Evolutionary conservation across 2,888 invertebrate species (phyloP).

Genomic region (Neoascia interrupta): DNA sequence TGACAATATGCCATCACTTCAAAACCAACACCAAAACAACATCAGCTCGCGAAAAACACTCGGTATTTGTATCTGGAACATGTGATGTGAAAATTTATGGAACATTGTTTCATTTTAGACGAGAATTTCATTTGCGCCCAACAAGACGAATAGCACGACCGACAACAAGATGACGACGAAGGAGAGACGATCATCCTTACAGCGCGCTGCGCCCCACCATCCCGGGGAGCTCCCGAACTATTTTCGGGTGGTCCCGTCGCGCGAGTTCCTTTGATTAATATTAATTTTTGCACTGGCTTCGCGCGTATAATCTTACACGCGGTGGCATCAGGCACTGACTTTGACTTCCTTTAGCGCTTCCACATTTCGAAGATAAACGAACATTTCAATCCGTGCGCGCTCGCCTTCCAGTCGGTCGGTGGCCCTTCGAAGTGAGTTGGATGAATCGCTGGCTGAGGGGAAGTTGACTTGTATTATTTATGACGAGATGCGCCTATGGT

Average conservation of each 20-base stretch:
- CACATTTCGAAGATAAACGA: slow-evolving; percentile 55
- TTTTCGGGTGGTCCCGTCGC: slow-evolving; percentile 68
- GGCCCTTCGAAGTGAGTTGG: not conserved
- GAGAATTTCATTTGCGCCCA: slow-evolving; percentile 31
- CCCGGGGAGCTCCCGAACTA: slow-evolving; percentile 36
- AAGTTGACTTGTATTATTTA: slow-evolving; percentile 58
- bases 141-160: slow-evolving; percentile 20
- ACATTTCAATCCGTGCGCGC: slow-evolving; percentile 58
- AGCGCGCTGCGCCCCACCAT: no score
- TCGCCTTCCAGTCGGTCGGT: not conserved
- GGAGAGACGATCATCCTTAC: no score
- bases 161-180: slow-evolving; percentile 21
- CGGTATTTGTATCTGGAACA: slow-evolving; percentile 26
- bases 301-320: slow-evolving; percentile 43
- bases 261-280: slow-evolving; percentile 67
- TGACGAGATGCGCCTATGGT: slow-evolving; percentile 44
- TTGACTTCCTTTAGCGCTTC: slow-evolving; percentile 61
- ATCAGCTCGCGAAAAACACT: slow-evolving; percentile 2
- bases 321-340: slow-evolving; percentile 57
- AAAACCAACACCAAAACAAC: slow-evolving; percentile 40
- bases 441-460: not conserved
- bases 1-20: slow-evolving; percentile 33
- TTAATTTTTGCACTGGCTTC: slow-evolving; percentile 66
- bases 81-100: slow-evolving; percentile 67
- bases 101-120: slow-evolving; percentile 59